Base-by-base conservation (phyloP, 2,888 invertebrate genomes). In the Drosophila conformis region DNA sequence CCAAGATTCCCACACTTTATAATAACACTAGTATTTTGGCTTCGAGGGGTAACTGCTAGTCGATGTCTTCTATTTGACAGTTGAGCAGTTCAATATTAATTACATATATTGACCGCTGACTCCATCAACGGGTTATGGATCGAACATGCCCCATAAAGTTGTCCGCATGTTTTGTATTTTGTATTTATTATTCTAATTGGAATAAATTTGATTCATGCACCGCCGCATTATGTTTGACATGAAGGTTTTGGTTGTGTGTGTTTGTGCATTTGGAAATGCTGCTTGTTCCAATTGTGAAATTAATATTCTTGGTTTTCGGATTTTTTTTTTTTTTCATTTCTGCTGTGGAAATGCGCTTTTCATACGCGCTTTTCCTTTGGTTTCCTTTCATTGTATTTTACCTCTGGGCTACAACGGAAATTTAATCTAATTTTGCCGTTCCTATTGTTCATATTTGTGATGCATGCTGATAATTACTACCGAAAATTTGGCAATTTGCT, bases 121-220 rank as follows among this genome's bases (percentile, higher is more conserved):
- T 11, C 5, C 5, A 4, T 46, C 21, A 13, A 13, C 13, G 21
- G 13, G 1, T 7, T 13, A 4, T 42, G 42, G 21, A n/a, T 40
- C 40, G n/a, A 40, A 42, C 4, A n/a, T 40, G 40, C 31, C 4
- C 1, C n/a, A 40, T 4, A 10, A 40, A n/a, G 31, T 31, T 31
- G 40, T 4, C n/a, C n/a, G 10, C 10, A 10, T 21, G 42, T 42
- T 21, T 21, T 21, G 11, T 11, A 21, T 21, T 42, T 21, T 13
- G 25, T 52, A 31, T 51, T 60, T 69, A 7, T 21, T 66, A 8
- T 38, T 61, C 36, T 27, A 42, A 56, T 71, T 69, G 57, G 54
- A 69, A 66, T 71, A 54, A 8, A 52, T 70, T 69, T 75, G 73
- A 76, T 83, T 76, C 71, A 73, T 69, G 78, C 65, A 60, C 58